These are phyloP conservation scores for Myrmecophaga tridactyla DNA, from an alignment of 2,113 vertebrate species.

Conservation along the genomic window DNA sequence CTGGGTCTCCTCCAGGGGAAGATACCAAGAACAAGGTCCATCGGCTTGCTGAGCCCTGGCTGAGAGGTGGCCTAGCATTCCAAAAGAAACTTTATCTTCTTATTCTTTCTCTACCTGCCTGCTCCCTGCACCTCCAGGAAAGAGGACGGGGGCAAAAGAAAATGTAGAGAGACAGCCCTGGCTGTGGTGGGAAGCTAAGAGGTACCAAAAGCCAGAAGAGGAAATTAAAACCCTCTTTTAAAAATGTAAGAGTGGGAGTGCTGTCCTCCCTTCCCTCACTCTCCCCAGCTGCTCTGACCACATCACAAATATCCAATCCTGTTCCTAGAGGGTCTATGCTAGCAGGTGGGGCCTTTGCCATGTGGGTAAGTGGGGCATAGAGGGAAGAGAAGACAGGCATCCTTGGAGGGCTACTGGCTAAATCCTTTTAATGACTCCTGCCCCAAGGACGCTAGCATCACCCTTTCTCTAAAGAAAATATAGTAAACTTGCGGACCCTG, in stretches of 20 bases:
- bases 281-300: not conserved
- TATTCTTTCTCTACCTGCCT: not conserved
- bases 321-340: rapidly evolving
- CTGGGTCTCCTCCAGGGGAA: not conserved
- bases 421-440: not conserved
- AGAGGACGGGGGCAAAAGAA: not conserved
- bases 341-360: not conserved
- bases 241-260: not conserved
- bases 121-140: not conserved
- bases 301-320: not conserved
- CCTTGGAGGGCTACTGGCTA: not conserved
- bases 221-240: not conserved
- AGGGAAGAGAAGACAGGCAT: not conserved
- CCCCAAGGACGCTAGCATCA: not conserved
- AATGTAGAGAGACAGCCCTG: not conserved
- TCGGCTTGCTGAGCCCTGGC: not conserved
- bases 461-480: not conserved
- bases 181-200: not conserved
- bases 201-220: not conserved
- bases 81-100: not conserved
- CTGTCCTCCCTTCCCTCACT: not conserved
- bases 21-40: not conserved
- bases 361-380: too few relatives aligned
- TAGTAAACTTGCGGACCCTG: not conserved
- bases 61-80: not conserved